A percentile compares a stretch with the other conserved stretches of the same genome.
phyloP scores from a whole-genome alignment of 2,113 vertebrate genomes.

The Epinephelus lanceolatus region DNA sequence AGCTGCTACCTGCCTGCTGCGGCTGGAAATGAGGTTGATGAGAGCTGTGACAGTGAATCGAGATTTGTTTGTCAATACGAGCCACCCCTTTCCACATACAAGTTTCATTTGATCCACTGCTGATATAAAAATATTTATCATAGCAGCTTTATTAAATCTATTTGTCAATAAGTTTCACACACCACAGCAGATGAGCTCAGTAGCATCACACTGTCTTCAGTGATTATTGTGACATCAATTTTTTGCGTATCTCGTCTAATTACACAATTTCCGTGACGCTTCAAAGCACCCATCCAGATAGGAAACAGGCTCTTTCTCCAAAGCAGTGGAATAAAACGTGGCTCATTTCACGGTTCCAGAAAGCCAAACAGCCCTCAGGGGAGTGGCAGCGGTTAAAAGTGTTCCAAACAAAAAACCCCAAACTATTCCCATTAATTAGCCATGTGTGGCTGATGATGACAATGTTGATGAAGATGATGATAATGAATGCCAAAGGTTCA shows the following conservation, averaged over 20 bases:
- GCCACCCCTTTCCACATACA: too few species aligned
- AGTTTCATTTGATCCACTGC: too few species aligned
- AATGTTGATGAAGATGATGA: slow-evolving; percentile 67
- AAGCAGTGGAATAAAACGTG: slow-evolving; percentile 5
- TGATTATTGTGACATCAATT: background rate
- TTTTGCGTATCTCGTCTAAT: background rate
- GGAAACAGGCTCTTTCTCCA: slow-evolving; percentile 15
- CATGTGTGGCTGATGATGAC: slow-evolving; percentile 58
- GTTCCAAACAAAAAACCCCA: slow-evolving; percentile 56
- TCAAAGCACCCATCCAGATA: background rate
- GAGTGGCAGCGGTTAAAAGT: slow-evolving; percentile 30
- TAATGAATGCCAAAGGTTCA: slow-evolving; percentile 68
- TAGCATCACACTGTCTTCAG: background rate
- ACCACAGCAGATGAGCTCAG: background rate
- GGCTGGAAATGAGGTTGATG: too few species aligned
- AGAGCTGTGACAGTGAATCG: too few species aligned
- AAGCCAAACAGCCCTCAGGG: slow-evolving; percentile 21
- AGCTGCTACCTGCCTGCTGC: too few species aligned
- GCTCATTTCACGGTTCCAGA: slow-evolving; percentile 13
- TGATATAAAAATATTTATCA: background rate
- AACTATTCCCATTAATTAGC: slow-evolving; percentile 58
- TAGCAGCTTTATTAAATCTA: background rate
- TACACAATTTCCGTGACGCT: background rate
- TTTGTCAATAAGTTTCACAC: too few species aligned
- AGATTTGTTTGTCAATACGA: too few species aligned